These are phyloP conservation scores for Anarsia innoxiella DNA, from an alignment of 2,888 invertebrate genomes.

Conservation along the genomic window DNA sequence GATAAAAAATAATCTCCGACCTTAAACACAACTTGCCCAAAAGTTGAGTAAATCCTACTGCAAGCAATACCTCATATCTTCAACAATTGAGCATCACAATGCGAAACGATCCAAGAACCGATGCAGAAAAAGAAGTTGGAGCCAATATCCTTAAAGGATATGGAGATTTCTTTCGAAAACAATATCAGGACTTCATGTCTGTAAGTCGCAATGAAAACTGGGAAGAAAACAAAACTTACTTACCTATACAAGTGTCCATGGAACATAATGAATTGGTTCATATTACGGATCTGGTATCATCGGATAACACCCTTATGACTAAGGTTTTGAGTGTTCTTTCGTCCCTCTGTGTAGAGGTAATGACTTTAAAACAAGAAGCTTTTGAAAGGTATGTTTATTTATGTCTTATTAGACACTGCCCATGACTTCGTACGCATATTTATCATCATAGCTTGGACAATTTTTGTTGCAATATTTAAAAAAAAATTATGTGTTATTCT, in stretches of 20 bases:
- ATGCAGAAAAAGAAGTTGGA: constrained; percentile 60
- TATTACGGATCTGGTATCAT: constrained; percentile 82
- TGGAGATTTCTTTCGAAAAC: constrained; percentile 63
- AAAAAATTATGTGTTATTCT: too few species aligned
- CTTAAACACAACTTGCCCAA: too few species aligned
- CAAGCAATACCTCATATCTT: too few species aligned
- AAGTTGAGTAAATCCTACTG: too few species aligned
- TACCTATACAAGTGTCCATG: constrained; percentile 50
- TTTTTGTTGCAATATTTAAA: background rate
- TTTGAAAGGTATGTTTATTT: constrained; percentile 76
- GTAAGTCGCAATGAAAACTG: constrained; percentile 31
- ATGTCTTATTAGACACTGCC: background rate
- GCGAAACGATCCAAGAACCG: constrained; percentile 28
- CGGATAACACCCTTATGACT: constrained; percentile 87
- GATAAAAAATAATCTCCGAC: too few species aligned
- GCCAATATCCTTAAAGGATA: constrained; percentile 52
- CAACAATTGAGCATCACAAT: too few species aligned
- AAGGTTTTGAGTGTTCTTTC: constrained; percentile 87
- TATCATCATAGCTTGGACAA: background rate
- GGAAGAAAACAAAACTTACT: constrained; percentile 51
- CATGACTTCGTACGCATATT: too few species aligned
- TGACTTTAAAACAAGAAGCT: constrained; percentile 79
- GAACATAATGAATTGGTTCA: constrained; percentile 77
- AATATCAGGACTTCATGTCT: constrained; percentile 47
- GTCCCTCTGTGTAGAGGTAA: constrained; percentile 85